Evolutionary conservation across 1,140 invertebrate species (phyloP), one percentile per base, ranked within the genome.

Genomic region (Physella acuta): DNA sequence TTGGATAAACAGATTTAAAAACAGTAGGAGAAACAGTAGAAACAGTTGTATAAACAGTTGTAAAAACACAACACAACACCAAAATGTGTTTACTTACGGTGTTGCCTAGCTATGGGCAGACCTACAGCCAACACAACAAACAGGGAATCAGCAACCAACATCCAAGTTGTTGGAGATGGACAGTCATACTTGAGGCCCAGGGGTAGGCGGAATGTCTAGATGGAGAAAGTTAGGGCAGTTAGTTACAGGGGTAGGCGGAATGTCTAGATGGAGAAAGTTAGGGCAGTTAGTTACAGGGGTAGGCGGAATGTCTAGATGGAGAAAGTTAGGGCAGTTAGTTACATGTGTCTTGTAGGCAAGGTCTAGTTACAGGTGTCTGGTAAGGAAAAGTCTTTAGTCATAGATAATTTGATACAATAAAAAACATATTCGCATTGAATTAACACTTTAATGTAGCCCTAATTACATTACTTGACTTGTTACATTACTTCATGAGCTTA

Each of bases 121-220:
- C 94, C 94, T 3, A 91, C 90, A 67, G 91, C 90, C 51, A 97
- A 85, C n/a, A 95, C 89, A 39, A 88, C 88, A 44, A 95, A 87
- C 16, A 96, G 86, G 81, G 91, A 91, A 66, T 90, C 90, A 28
- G 94, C 91, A 2, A 92, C 90, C 64, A 94, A 82, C 86, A 93
- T 92, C 94, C 94, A 96, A 4, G 93, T 94, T 70, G 89, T 90
- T 51, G 91, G 89, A 8, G 91, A 91, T 0, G 91, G 89, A 81
- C 93, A 95, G 65, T 89, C 88, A 78, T 95, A 95, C 84, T 94
- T 94, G 84, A 93, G 87, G 16, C 89, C 88, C 64, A 96, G 82
- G 24, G 94, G 93, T 49, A 91, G 86, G 34, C 90, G 88, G 73
- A 94, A 84, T 11, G 90, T 89, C 87, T 88, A 73, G 61, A 78